Evolutionary conservation across 1,140 invertebrate species (phyloP).

Genomic region (Gonioctena quinquepunctata): DNA sequence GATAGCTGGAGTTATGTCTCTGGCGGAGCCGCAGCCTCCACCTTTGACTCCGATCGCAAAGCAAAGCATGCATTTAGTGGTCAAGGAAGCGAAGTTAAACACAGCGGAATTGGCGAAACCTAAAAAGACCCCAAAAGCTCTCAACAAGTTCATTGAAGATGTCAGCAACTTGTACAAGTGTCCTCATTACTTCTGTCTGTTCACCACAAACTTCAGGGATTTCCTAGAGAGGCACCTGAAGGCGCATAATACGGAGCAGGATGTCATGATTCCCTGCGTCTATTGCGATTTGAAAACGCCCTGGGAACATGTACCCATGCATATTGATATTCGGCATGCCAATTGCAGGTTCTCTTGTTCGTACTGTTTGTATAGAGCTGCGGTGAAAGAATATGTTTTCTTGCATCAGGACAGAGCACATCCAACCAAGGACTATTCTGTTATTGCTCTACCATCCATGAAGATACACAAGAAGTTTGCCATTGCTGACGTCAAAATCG

Average conservation of each 20-base stretch:
- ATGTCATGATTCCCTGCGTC: conserved; percentile 39
- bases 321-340: conserved; percentile 56
- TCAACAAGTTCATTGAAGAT: conserved; percentile 32
- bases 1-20: conserved; percentile 41
- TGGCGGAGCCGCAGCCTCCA: conserved; percentile 31
- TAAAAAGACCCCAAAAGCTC: conserved; percentile 31
- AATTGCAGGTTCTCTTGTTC: conserved; percentile 62
- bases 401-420: conserved; percentile 57
- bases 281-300: conserved; percentile 48
- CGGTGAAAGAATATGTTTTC: conserved; percentile 59
- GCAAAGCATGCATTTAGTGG: conserved; percentile 8
- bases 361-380: conserved; percentile 64
- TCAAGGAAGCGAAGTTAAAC: conserved; percentile 32
- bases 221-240: conserved; percentile 57
- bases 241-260: conserved; percentile 45
- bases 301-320: conserved; percentile 34
- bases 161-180: conserved; percentile 61
- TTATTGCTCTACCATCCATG: conserved; percentile 17
- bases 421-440: conserved; percentile 13
- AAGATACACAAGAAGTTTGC: conserved; percentile 20
- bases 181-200: conserved; percentile 60
- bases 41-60: conserved; percentile 9
- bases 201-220: conserved; percentile 52
- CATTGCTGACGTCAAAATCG: conserved; percentile 16
- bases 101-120: conserved; percentile 22